Base-by-base conservation (phyloP, 1,140 invertebrate species). In the Zaprionus lachaisei region DNA sequence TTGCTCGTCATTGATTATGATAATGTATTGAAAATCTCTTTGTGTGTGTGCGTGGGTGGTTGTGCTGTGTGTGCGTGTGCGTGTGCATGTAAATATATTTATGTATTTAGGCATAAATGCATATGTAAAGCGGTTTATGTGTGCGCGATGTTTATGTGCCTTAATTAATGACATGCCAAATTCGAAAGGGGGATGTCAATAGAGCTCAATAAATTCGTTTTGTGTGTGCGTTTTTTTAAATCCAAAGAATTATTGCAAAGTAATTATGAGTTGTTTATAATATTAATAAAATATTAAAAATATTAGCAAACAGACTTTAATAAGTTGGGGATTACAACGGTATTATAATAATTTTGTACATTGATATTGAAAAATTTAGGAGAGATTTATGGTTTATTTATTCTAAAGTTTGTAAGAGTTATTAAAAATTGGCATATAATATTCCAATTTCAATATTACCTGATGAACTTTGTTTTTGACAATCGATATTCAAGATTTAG, bases 1-100 rank as follows among this genome's bases (percentile, higher is more conserved):
- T 71, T 22, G 69, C 68, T 76, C 68, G 54, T 64, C 73, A 72
- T 72, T 76, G 73, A 76, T 72, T 72, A 76, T 76, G 68, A 65
- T 72, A 70, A 55, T 64, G 44, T 37, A 69, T 41, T 56, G 24
- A 72, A 65, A 56, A 28, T 6, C 26, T 56, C 5, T 34, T 14
- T 41, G 24, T 34, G 47, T 37, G 17, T 55, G 20, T 47, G 44
- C 31, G 24, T 37, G 38, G 4, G 38, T 1, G 20, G 0, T 24
- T 63, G 24, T 63, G 5, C 1, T 6, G 26, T 5, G 38, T n/a
- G 15, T 5, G 37, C 44, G 24, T 56, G 3, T 54, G 24, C 9
- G 44, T 24, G 5, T 54, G 12, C 49, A 28, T 54, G 44, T 31
- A 26, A 28, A 54, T 44, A 34, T 72, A 24, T 49, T 20, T 5